Evolutionary conservation across 1,140 invertebrate species (phyloP).

Genomic region (Scylla paramamosain): DNA sequence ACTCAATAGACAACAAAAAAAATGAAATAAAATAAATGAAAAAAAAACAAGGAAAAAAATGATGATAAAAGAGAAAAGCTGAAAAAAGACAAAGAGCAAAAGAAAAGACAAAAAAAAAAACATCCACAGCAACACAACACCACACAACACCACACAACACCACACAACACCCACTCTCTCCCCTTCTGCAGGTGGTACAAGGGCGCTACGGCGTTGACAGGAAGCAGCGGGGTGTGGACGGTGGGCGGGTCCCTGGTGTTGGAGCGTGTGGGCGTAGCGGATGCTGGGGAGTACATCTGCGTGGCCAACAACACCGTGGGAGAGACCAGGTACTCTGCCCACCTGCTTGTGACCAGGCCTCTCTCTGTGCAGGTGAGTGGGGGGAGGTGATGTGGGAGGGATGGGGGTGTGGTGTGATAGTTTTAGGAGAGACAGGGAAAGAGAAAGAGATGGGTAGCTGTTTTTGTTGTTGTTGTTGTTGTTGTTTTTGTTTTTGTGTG

Average conservation of each 20-base stretch:
- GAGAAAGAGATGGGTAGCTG: no score
- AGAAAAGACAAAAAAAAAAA: no score
- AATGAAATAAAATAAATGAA: no score
- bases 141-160: no score
- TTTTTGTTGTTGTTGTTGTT: neutral
- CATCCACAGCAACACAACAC: no score
- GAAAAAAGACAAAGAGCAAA: no score
- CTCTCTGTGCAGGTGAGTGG: conserved; percentile 77
- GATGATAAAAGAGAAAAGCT: no score
- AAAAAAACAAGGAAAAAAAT: no score
- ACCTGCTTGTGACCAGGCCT: conserved; percentile 83
- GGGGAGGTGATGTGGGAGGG: neutral
- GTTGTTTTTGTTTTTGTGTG: neutral
- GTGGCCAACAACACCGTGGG: conserved; percentile 87
- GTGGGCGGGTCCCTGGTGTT: conserved; percentile 76
- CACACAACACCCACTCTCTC: neutral
- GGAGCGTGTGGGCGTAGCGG: conserved; percentile 72
- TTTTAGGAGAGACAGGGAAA: no score
- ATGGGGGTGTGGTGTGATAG: neutral
- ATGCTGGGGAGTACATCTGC: conserved; percentile 89
- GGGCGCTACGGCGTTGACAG: conserved; percentile 60
- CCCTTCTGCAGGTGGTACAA: conserved; percentile 58
- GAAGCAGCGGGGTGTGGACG: conserved; percentile 74
- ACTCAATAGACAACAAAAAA: neutral
- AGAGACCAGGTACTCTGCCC: conserved; percentile 89